Evolutionary conservation across 1,140 invertebrate species (phyloP), one percentile per base, ranked within the genome.

Genomic region (Trichonephila clavata): DNA sequence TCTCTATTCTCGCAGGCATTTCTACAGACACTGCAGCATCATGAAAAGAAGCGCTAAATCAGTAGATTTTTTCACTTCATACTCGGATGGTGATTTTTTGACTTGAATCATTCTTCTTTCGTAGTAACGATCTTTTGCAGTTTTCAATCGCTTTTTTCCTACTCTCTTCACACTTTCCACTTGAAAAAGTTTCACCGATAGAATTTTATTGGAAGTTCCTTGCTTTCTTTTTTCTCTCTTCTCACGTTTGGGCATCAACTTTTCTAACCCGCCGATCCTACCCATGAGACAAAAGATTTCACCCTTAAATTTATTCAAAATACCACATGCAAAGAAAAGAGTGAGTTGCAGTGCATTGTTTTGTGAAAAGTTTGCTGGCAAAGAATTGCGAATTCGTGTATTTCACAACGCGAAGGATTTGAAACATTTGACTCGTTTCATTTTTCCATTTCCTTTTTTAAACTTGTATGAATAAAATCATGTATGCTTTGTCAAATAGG

Each of bases 151-250:
- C 27, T 32, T 77, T 77, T 50, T 77, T 20, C 71, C 27, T 77
- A 6, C 27, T 77, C 27, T 39, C 18, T 77, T 77, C 71, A 77
- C 16, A 77, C 68, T 77, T 77, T 77, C 71, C 16, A 77, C 71
- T 77, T 77, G 71, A 77, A 39, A 77, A 77, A 77, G 71, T 77
- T 77, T 77, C 68, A 18, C 68, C 68, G 68, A 77, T 32, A 32
- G 27, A 32, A 77, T 77, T 77, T 77, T 77, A 77, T 77, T 77
- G 71, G 24, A 77, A 39, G 71, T 77, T 39, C 32, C 32, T 20
- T 77, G 32, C 20, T 32, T 32, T 32, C 24, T 18, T 77, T 20
- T 20, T 39, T 77, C 0, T 16, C 16, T 6, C 27, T 77, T 77
- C 32, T 16, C 24, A 10, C 24, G 21, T 10, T 68, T 68, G 18